Evolutionary conservation across 2,888 invertebrate species (phyloP).

Genomic region (Chrysopilus asiliformis): DNA sequence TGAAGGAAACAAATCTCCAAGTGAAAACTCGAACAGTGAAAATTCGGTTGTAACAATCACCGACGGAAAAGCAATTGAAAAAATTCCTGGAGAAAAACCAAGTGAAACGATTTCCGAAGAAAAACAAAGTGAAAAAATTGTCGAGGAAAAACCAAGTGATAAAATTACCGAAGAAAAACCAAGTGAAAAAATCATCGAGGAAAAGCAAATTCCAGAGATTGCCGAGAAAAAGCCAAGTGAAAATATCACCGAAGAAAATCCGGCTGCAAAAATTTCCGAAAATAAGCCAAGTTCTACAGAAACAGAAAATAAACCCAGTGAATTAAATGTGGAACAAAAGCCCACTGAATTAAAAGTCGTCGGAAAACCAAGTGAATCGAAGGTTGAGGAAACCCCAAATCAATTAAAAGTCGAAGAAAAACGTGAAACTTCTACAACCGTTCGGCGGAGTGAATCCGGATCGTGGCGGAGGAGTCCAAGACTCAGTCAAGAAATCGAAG

Average conservation of each 20-base stretch:
- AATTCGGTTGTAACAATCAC: not conserved
- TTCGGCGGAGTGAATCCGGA: not conserved
- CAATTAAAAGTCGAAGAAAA: no score
- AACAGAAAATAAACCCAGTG: constrained; percentile 7
- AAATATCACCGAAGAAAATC: not conserved
- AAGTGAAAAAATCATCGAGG: not conserved
- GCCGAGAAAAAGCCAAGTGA: not conserved
- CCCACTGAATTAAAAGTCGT: constrained; percentile 7
- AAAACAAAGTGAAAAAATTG: not conserved
- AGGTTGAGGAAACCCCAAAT: not conserved
- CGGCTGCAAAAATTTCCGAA: not conserved
- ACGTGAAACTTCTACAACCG: no score
- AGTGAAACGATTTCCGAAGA: no score
- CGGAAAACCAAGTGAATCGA: not conserved
- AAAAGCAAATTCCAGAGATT: not conserved
- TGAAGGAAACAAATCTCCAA: not conserved
- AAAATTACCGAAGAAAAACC: not conserved
- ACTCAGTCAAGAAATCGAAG: constrained; percentile 15
- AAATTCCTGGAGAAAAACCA: no score
- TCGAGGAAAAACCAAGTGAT: not conserved
- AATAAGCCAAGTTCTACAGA: not conserved
- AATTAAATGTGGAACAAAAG: not conserved
- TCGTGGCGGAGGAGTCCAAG: not conserved
- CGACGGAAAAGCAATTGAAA: not conserved
- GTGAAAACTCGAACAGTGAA: not conserved